phyloP scores from a whole-genome alignment of 1,140 invertebrate genomes.

The Aphis craccivora region DNA sequence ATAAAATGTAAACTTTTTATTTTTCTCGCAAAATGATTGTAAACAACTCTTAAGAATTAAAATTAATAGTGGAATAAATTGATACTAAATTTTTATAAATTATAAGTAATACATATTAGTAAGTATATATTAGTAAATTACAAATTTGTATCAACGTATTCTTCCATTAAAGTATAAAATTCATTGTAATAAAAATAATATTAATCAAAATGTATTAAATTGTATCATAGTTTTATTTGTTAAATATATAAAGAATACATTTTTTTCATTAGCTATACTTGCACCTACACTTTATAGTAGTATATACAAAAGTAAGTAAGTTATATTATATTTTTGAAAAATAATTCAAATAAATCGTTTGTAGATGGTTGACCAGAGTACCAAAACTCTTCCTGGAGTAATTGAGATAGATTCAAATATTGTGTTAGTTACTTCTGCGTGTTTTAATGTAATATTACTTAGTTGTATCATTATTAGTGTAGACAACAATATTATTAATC shows the following conservation, averaged over 20 bases:
- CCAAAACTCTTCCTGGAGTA: background rate
- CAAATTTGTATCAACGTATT: background rate
- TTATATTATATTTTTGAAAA: background rate
- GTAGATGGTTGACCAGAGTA: background rate
- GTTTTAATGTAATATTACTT: background rate
- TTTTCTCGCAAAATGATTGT: too few relatives aligned
- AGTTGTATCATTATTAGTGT: background rate
- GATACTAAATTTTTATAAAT: background rate
- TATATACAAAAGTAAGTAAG: background rate
- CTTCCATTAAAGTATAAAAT: background rate
- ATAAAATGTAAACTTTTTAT: too few relatives aligned
- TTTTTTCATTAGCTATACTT: too few relatives aligned
- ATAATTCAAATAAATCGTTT: background rate
- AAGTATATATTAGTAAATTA: too few relatives aligned
- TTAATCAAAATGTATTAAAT: background rate
- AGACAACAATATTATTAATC: background rate
- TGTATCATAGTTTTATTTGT: background rate
- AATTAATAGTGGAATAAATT: background rate
- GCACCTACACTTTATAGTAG: too few relatives aligned
- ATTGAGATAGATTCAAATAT: background rate
- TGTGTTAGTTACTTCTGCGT: background rate
- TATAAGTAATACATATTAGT: too few relatives aligned
- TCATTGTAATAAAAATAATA: background rate
- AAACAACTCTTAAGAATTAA: too few relatives aligned
- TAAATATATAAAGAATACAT: too few relatives aligned